phyloP scores from a whole-genome alignment of 2,888 invertebrate genomes.

The Spilosoma lubricipeda region DNA sequence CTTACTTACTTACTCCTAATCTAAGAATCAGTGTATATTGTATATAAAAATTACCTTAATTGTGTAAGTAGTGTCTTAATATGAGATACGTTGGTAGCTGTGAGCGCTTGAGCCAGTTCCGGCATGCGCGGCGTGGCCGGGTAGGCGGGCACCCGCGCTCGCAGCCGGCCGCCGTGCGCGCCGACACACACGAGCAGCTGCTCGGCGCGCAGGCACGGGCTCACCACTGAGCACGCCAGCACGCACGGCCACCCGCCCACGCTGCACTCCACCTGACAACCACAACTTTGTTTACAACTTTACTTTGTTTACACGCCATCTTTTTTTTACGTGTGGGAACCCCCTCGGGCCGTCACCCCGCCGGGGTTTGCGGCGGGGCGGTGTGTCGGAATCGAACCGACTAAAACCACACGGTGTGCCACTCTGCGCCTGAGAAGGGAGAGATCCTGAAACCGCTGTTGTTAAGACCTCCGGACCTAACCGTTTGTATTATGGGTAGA shows the following conservation, averaged over 20 bases:
- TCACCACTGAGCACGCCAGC: constrained; percentile 94
- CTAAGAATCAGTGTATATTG: no score
- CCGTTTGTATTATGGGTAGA: no score
- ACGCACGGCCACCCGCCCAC: constrained; percentile 95
- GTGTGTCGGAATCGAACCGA: no score
- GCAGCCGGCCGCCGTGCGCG: constrained; percentile 96
- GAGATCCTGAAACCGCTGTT: no score
- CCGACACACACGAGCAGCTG: constrained; percentile 97
- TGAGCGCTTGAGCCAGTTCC: constrained; percentile 92
- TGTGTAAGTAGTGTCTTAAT: constrained; percentile 76
- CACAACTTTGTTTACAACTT: background rate
- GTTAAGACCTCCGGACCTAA: no score
- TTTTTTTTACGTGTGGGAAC: no score
- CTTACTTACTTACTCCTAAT: no score
- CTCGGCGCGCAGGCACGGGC: constrained; percentile 96
- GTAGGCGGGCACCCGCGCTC: constrained; percentile 97
- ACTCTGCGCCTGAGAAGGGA: no score
- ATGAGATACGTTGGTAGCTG: constrained; percentile 62
- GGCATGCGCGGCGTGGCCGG: constrained; percentile 91
- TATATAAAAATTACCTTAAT: constrained; percentile 76
- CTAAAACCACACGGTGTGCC: no score
- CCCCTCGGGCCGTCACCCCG: no score
- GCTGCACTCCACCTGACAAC: constrained; percentile 90
- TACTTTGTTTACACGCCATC: no score
- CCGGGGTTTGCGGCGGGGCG: no score